Conservation (phyloP, 2,797 vertebrate species). For the Crenuchus spilurus region DNA sequence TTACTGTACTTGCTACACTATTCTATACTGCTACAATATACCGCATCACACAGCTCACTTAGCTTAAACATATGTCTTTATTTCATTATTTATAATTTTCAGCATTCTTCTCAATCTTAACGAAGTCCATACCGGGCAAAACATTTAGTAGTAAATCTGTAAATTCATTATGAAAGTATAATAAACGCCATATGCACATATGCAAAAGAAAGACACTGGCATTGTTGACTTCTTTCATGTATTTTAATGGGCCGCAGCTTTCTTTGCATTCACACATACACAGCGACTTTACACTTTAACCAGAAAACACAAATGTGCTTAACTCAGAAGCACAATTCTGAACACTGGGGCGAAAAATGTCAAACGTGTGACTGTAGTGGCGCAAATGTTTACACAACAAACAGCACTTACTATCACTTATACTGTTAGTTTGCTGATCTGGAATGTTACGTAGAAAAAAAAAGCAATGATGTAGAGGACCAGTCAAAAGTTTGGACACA, state of each 20-base stretch:
- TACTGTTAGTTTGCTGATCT: too few relatives aligned
- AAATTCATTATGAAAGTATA: not conserved
- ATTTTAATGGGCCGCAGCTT: not conserved
- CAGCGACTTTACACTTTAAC: conserved; percentile 43
- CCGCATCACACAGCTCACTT: too few relatives aligned
- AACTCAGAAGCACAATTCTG: conserved; percentile 56
- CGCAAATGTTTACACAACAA: not conserved
- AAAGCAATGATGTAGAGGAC: too few relatives aligned
- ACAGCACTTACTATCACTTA: too few relatives aligned
- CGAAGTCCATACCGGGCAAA: not conserved
- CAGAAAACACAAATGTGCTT: conserved; percentile 46
- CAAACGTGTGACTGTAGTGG: conserved; percentile 13
- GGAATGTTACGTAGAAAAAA: too few relatives aligned
- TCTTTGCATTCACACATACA: not conserved
- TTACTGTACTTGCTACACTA: not conserved
- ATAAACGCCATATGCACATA: conserved; percentile 21
- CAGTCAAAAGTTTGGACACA: too few relatives aligned
- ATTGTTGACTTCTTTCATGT: not conserved
- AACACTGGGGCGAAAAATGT: not conserved
- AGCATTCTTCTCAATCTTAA: not conserved
- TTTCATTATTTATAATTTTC: not conserved
- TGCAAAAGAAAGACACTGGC: not conserved
- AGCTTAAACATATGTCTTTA: not conserved
- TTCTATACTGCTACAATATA: too few relatives aligned
- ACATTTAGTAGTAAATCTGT: not conserved